phyloP scores from a whole-genome alignment of 2,888 invertebrate species.

The Ditylenchus weischeri region DNA sequence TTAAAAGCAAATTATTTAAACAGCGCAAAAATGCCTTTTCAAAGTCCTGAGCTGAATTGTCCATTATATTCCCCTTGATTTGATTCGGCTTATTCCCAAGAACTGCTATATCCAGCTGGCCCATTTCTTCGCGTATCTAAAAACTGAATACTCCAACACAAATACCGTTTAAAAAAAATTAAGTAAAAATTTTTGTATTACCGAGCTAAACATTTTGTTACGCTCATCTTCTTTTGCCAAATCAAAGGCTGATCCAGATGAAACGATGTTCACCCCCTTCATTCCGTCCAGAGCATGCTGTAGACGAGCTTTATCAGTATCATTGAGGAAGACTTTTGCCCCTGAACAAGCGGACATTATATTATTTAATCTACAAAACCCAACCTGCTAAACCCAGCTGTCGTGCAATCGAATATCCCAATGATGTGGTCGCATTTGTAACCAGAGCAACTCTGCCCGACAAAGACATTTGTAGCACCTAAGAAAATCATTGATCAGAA shows the following conservation, averaged over 20 bases:
- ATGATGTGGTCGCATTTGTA: slow-evolving; percentile 18
- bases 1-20: neutral
- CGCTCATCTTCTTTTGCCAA: slow-evolving; percentile 1
- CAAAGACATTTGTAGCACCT: neutral
- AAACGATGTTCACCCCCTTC: slow-evolving; percentile 3
- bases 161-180: neutral
- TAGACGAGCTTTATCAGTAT: slow-evolving; percentile 8
- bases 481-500: no score
- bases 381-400: slow-evolving; percentile 6
- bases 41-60: slow-evolving; percentile 31
- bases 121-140: slow-evolving; percentile 32
- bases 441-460: slow-evolving; percentile 16
- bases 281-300: slow-evolving; percentile 8
- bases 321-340: slow-evolving; percentile 9
- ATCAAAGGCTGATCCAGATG: neutral
- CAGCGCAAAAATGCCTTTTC: slow-evolving; percentile 22
- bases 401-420: slow-evolving; percentile 23
- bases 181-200: neutral
- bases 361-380: neutral
- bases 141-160: neutral
- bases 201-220: slow-evolving; percentile 4
- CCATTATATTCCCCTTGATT: slow-evolving; percentile 43
- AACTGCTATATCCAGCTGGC: slow-evolving; percentile 29
- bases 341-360: neutral
- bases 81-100: slow-evolving; percentile 33